These are phyloP conservation scores for Lates japonicus DNA, from an alignment of 2,797 vertebrate species.

Conservation along the genomic window DNA sequence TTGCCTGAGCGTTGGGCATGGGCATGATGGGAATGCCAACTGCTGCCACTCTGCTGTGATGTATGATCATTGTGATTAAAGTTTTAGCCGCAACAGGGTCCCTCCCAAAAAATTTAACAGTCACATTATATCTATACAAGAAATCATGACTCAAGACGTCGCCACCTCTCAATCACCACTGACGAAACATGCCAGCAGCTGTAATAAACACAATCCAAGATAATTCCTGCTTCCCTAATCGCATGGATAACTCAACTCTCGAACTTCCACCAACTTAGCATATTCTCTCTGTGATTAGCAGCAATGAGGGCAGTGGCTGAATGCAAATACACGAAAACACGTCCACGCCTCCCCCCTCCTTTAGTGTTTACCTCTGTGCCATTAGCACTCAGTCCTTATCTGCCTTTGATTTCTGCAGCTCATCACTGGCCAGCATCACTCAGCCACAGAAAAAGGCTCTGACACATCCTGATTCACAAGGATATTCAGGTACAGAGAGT, in stretches of 20 bases:
- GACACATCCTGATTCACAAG: constrained; percentile 45
- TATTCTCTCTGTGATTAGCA: background rate
- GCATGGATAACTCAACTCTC: constrained; percentile 8
- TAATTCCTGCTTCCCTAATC: background rate
- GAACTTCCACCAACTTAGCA: constrained; percentile 54
- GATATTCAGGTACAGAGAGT: constrained; percentile 9
- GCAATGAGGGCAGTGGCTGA: background rate
- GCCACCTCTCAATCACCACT: constrained; percentile 3
- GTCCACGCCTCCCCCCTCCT: background rate
- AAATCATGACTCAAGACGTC: background rate
- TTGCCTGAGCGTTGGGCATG: constrained; percentile 29
- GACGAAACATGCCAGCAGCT: background rate
- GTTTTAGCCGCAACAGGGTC: constrained; percentile 45
- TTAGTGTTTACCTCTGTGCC: constrained; percentile 55
- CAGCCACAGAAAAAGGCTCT: constrained; percentile 24
- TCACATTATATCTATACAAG: background rate
- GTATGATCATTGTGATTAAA: constrained; percentile 36
- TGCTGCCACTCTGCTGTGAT: constrained; percentile 5
- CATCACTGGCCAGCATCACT: constrained; percentile 56
- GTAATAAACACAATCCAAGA: background rate
- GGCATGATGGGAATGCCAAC: constrained; percentile 36
- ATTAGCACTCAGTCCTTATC: constrained; percentile 65
- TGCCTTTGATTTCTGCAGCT: constrained; percentile 65
- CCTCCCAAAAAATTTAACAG: constrained; percentile 1
- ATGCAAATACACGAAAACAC: background rate